Evolutionary conservation across 2,113 vertebrate genomes (phyloP).

Genomic region (Colistium nudipinnis): DNA sequence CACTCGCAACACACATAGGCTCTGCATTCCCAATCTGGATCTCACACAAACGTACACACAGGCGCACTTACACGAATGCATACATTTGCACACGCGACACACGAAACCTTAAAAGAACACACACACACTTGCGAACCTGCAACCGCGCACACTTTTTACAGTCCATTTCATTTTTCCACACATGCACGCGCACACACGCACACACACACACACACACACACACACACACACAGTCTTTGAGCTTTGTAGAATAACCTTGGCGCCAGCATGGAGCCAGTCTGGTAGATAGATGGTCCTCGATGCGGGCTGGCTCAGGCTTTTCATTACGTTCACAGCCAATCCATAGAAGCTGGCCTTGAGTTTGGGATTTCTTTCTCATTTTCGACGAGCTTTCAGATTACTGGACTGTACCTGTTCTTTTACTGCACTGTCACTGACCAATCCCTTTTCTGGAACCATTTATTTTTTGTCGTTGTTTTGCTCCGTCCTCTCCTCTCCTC

Average conservation of each 20-base stretch:
- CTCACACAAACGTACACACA: slow-evolving; percentile 8
- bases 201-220: slow-evolving; percentile 38
- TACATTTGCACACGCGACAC: slow-evolving; percentile 21
- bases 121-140: background rate
- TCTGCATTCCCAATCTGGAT: background rate
- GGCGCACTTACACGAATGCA: slow-evolving; percentile 5
- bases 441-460: slow-evolving; percentile 41
- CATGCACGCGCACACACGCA: background rate
- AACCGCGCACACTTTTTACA: background rate
- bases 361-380: slow-evolving; percentile 51
- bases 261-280: slow-evolving; percentile 74
- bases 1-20: slow-evolving; percentile 2
- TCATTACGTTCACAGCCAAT: slow-evolving; percentile 69
- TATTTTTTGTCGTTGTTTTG: slow-evolving; percentile 13
- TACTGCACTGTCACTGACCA: slow-evolving; percentile 18
- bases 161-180: slow-evolving; percentile 1
- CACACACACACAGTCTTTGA: slow-evolving; percentile 48
- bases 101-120: background rate
- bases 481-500: background rate
- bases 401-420: slow-evolving; percentile 23
- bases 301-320: slow-evolving; percentile 69
- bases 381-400: slow-evolving; percentile 16
- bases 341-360: slow-evolving; percentile 47
- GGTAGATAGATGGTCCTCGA: slow-evolving; percentile 70
- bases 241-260: slow-evolving; percentile 74